Percentiles rank a stretch among this genome's conserved stretches.
phyloP scores from a whole-genome alignment of 1,140 invertebrate genomes.

The Monomorium pharaonis region DNA sequence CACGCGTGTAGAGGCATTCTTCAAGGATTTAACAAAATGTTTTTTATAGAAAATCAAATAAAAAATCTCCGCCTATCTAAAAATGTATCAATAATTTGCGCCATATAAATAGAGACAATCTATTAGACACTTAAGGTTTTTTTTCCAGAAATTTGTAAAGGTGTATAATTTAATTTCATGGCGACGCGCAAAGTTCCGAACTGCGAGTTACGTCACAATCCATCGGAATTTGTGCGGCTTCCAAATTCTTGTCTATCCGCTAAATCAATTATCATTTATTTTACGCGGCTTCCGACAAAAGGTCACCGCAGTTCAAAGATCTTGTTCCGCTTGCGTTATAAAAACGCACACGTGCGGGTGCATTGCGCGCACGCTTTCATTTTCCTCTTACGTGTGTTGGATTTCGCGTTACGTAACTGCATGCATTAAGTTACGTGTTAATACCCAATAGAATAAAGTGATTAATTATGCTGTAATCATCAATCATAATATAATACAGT shows the following conservation, averaged over 20 bases:
- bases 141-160: not conserved
- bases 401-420: not conserved
- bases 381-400: not conserved
- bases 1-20: not conserved
- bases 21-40: not conserved
- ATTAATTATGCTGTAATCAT: not conserved
- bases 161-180: not conserved
- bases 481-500: not conserved
- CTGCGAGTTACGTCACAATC: not conserved
- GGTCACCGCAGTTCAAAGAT: constrained; percentile 2
- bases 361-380: not conserved
- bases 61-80: not conserved
- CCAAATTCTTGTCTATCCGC: constrained; percentile 13
- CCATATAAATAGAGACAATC: not conserved
- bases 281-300: constrained; percentile 25
- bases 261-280: constrained; percentile 38
- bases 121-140: not conserved
- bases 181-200: not conserved
- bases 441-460: not conserved
- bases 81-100: not conserved
- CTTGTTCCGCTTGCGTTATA: not conserved
- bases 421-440: not conserved
- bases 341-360: not conserved
- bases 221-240: constrained; percentile 27
- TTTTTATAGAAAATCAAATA: not conserved